Percentiles rank a stretch among this genome's conserved stretches.
These are phyloP conservation scores for Enteromius mattozi DNA, from an alignment of 2,797 vertebrate species.

Conservation along the genomic window DNA sequence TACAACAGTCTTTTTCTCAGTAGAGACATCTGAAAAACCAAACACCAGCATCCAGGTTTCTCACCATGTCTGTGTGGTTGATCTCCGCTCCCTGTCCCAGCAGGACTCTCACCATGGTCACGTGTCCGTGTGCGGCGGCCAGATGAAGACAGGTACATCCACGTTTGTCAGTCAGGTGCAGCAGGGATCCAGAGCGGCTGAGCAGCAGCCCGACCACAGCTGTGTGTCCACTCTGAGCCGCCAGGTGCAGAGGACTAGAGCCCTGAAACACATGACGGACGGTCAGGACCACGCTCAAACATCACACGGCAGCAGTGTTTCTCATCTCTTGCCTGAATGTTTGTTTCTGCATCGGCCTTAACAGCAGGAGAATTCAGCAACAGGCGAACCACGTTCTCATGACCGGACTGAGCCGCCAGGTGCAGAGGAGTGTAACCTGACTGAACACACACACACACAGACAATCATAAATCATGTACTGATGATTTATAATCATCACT, in stretches of 20 bases:
- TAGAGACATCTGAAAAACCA: not conserved
- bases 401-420: conserved; percentile 70
- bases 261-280: conserved; percentile 56
- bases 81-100: conserved; percentile 73
- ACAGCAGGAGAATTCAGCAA: conserved; percentile 71
- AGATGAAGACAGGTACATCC: conserved; percentile 72
- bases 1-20: not conserved
- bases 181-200: conserved; percentile 67
- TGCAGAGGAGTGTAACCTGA: conserved; percentile 73
- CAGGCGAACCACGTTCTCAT: conserved; percentile 70
- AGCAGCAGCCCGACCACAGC: conserved; percentile 70
- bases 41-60: not conserved
- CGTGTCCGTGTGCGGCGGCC: conserved; percentile 68
- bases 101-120: conserved; percentile 67
- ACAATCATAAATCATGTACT: not conserved
- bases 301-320: not conserved
- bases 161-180: conserved; percentile 65
- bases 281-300: not conserved
- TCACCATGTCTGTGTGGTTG: conserved; percentile 69
- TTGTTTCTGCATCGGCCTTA: conserved; percentile 66
- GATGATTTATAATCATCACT: not conserved
- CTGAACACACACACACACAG: conserved; percentile 52
- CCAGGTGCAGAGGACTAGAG: conserved; percentile 70
- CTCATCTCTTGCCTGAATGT: conserved; percentile 61
- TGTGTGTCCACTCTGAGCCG: conserved; percentile 69